Base-by-base conservation (phyloP, 2,888 invertebrate species). In the Trichacis sp. region DNA sequence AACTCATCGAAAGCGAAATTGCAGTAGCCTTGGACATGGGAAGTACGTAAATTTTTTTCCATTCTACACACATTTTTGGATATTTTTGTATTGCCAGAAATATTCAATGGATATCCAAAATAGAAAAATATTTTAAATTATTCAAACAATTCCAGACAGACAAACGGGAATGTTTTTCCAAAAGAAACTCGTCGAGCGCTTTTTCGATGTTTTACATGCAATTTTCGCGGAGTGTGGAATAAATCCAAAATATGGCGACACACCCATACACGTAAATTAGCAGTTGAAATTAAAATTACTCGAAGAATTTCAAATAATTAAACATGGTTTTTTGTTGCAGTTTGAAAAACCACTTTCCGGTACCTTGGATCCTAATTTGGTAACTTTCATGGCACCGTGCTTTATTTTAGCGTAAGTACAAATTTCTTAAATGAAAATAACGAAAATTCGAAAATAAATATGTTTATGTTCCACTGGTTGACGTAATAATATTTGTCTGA, bases 301-400 rank as follows among this genome's bases (percentile, higher is more conserved):
- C 57, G 38, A 45, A 50, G n/a, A 18, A 20, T 45, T 60, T 40
- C 36, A 79, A 78, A 5, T 3, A 24, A 8, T 24, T 24, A 3
- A n/a, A n/a, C 24, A 24, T 40, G 5, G 14, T 40, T 14, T 12
- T 81, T 47, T 55, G 56, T 73, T 77, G 1, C 81, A 89, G 84
- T 91, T 93, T 77, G 86, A 89, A 59, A 86, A 89, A 8, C 93
- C 93, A 0, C 85, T 94, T 42, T 93, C 88, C 77, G 94, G 94
- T 1, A 84, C 84, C 9, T 85, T 85, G 55, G 87, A 92, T 56
- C 89, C 92, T 1, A 90, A 90, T 66, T 93, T 92, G 80, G 89
- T 91, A 4, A 89, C 90, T 61, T 96, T 93, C 81, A 92, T 95
- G 88, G 92, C 93, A 0, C 96, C 96, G 0, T 93, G 93, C 3